Evolutionary conservation across 2,113 vertebrate genomes (phyloP).

Genomic region (Jacana jacana): DNA sequence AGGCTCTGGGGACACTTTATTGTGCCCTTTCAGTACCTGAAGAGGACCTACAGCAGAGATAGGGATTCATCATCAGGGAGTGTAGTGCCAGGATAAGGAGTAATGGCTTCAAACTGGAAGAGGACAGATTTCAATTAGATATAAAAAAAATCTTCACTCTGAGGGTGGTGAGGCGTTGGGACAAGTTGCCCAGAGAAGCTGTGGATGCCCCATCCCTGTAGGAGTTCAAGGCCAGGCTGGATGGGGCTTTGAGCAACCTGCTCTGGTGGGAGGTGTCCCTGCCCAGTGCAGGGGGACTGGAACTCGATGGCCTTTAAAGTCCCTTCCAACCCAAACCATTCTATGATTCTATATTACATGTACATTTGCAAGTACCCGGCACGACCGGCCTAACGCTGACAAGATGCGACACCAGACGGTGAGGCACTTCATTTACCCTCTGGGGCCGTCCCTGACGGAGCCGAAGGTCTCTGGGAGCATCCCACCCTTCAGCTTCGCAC

Average conservation of each 20-base stretch:
- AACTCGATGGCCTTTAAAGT: background rate
- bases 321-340: background rate
- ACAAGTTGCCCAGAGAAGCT: background rate
- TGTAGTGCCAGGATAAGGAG: background rate
- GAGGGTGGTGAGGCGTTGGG: background rate
- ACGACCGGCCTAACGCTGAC: background rate
- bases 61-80: background rate
- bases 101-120: background rate
- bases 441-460: background rate
- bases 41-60: background rate
- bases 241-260: background rate
- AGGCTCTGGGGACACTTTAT: background rate
- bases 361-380: too few relatives aligned
- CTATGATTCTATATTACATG: rapidly evolving
- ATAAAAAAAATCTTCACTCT: background rate
- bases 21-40: background rate
- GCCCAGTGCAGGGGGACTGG: background rate
- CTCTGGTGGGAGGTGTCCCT: background rate
- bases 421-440: too few relatives aligned
- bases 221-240: background rate
- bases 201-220: background rate
- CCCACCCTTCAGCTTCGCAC: rapidly evolving
- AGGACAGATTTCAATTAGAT: background rate
- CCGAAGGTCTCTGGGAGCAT: rapidly evolving
- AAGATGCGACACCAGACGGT: background rate